Evolutionary conservation across 1,140 invertebrate species (phyloP).

Genomic region (Hyposmocoma kahamanoa): DNA sequence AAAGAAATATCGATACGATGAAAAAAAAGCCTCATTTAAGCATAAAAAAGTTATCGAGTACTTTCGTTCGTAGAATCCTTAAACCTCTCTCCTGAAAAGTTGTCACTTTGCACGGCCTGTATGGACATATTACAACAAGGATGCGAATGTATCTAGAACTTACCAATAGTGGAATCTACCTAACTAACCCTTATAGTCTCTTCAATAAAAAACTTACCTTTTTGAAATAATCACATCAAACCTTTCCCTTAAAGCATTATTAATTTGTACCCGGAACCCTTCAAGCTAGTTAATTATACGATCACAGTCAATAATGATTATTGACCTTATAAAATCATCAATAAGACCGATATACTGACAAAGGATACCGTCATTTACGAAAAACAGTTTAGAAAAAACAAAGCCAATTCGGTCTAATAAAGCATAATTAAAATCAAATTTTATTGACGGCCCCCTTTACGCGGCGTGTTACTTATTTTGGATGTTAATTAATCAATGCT

Average conservation of each 20-base stretch:
- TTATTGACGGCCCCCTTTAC: conserved; percentile 55
- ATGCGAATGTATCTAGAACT: too few species aligned
- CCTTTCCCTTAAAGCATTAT: background rate
- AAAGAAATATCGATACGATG: too few species aligned
- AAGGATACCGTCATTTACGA: conserved; percentile 41
- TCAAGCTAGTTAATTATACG: conserved; percentile 60
- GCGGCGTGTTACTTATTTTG: conserved; percentile 39
- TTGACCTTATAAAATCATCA: conserved; percentile 69
- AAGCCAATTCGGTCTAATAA: conserved; percentile 65
- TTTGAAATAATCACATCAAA: background rate
- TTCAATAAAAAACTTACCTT: too few species aligned
- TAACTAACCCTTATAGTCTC: too few species aligned
- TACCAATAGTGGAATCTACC: too few species aligned
- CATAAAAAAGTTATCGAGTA: too few species aligned
- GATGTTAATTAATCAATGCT: conserved; percentile 58
- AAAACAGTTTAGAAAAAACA: conserved; percentile 48
- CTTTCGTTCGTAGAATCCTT: too few species aligned
- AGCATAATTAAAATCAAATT: conserved; percentile 67
- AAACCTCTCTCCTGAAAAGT: too few species aligned
- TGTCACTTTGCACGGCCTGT: too few species aligned
- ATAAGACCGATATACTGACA: conserved; percentile 54
- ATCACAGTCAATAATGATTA: conserved; percentile 66
- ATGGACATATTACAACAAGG: too few species aligned
- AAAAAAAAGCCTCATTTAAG: too few species aligned
- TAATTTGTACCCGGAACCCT: background rate